These are phyloP conservation scores for Noctuana brunneofusca DNA, from an alignment of 2,888 invertebrate species.

Conservation along the genomic window DNA sequence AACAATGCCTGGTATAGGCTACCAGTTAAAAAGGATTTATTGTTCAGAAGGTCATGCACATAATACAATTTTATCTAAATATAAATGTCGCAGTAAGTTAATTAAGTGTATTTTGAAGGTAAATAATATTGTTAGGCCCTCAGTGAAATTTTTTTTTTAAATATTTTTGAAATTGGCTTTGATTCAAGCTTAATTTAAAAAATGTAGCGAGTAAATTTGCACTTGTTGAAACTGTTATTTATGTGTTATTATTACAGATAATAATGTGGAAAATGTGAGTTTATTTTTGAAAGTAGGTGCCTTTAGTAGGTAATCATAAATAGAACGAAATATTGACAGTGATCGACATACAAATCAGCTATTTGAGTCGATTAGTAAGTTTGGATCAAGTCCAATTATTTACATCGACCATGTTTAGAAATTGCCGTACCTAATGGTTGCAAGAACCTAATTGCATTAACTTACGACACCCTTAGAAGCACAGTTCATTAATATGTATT, in stretches of 20 bases:
- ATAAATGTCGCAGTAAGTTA: constrained; percentile 21
- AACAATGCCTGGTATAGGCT: constrained; percentile 19
- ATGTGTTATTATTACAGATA: not conserved
- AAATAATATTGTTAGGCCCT: no score
- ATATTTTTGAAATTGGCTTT: constrained; percentile 18
- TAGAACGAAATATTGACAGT: constrained; percentile 24
- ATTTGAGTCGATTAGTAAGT: constrained; percentile 35
- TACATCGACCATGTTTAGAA: constrained; percentile 33
- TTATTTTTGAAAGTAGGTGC: not conserved
- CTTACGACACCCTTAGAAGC: constrained; percentile 41
- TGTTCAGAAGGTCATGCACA: constrained; percentile 20
- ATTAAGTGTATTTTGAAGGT: constrained; percentile 17
- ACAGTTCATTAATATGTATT: constrained; percentile 39
- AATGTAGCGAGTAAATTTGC: constrained; percentile 13
- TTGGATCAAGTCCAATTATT: constrained; percentile 33
- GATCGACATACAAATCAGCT: constrained; percentile 25
- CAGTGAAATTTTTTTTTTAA: no score
- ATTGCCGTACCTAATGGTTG: constrained; percentile 31
- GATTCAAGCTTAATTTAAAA: constrained; percentile 29
- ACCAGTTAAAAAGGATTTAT: constrained; percentile 6
- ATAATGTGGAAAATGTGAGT: not conserved
- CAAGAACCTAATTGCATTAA: constrained; percentile 36
- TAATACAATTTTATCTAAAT: constrained; percentile 12
- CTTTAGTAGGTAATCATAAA: not conserved
- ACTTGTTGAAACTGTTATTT: constrained; percentile 21